These are phyloP conservation scores for Caenorhabditis japonica DNA, from an alignment of 2,888 invertebrate genomes.

Conservation along the genomic window DNA sequence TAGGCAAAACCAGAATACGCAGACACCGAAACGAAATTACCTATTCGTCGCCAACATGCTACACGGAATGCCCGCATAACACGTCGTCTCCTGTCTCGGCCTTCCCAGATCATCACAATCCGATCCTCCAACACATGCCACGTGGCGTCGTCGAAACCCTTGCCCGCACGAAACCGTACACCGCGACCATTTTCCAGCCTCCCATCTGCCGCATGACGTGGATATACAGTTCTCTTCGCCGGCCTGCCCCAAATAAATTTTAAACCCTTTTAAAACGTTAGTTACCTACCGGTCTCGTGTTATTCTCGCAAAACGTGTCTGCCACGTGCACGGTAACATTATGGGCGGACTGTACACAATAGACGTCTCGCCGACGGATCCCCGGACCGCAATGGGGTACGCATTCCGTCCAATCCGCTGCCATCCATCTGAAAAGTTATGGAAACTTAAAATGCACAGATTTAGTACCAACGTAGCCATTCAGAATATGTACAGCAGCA, in stretches of 20 bases:
- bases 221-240: slow-evolving; percentile 56
- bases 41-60: slow-evolving; percentile 38
- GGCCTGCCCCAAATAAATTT: slow-evolving; percentile 23
- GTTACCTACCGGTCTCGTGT: slow-evolving; percentile 52
- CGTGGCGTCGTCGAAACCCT: slow-evolving; percentile 57
- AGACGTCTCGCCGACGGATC: slow-evolving; percentile 87
- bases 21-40: too few relatives aligned
- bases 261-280: neutral
- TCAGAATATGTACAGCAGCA: too few relatives aligned
- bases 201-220: slow-evolving; percentile 62
- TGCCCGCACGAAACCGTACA: slow-evolving; percentile 67
- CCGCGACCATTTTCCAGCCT: slow-evolving; percentile 60
- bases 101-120: slow-evolving; percentile 53
- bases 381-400: slow-evolving; percentile 93
- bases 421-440: slow-evolving; percentile 84
- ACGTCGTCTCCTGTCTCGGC: slow-evolving; percentile 52
- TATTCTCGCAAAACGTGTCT: slow-evolving; percentile 57
- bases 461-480: slow-evolving; percentile 24
- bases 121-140: slow-evolving; percentile 60
- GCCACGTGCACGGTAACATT: slow-evolving; percentile 59
- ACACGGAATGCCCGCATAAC: slow-evolving; percentile 63
- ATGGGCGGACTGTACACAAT: slow-evolving; percentile 81
- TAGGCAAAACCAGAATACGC: too few relatives aligned
- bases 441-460: too few relatives aligned
- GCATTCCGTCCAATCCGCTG: slow-evolving; percentile 93